phyloP scores from a whole-genome alignment of 1,140 invertebrate genomes.

The Panulirus ornatus region DNA sequence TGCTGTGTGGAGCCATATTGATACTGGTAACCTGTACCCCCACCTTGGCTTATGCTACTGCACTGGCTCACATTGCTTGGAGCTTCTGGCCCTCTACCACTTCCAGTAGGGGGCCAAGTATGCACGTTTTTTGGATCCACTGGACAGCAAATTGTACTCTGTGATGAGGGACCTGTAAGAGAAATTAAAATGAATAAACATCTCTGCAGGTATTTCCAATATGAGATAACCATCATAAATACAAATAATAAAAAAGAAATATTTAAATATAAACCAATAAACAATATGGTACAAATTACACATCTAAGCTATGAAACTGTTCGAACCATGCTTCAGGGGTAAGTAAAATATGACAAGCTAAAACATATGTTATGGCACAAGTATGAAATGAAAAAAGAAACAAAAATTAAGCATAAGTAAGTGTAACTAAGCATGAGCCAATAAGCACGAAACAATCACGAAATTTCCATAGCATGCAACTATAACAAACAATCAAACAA shows the following conservation, averaged over 20 bases:
- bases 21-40: conserved; percentile 79
- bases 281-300: neutral
- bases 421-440: conserved; percentile 69
- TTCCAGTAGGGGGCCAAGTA: conserved; percentile 97
- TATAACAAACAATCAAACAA: conserved; percentile 70
- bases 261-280: conserved; percentile 6
- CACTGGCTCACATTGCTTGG: conserved; percentile 50
- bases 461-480: conserved; percentile 59
- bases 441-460: conserved; percentile 70
- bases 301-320: conserved; percentile 35
- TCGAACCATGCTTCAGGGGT: conserved; percentile 24
- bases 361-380: conserved; percentile 33
- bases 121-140: conserved; percentile 97
- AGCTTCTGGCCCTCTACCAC: conserved; percentile 84
- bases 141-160: conserved; percentile 83
- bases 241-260: conserved; percentile 33
- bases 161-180: conserved; percentile 67
- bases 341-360: conserved; percentile 31
- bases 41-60: conserved; percentile 24
- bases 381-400: conserved; percentile 32
- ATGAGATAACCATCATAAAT: too few species aligned
- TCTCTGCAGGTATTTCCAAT: neutral
- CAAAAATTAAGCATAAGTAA: conserved; percentile 47
- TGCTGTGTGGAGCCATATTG: conserved; percentile 79
- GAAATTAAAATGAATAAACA: conserved; percentile 22